These are phyloP conservation scores for Myotis yumanensis DNA, from an alignment of 2,113 vertebrate species.

Conservation along the genomic window DNA sequence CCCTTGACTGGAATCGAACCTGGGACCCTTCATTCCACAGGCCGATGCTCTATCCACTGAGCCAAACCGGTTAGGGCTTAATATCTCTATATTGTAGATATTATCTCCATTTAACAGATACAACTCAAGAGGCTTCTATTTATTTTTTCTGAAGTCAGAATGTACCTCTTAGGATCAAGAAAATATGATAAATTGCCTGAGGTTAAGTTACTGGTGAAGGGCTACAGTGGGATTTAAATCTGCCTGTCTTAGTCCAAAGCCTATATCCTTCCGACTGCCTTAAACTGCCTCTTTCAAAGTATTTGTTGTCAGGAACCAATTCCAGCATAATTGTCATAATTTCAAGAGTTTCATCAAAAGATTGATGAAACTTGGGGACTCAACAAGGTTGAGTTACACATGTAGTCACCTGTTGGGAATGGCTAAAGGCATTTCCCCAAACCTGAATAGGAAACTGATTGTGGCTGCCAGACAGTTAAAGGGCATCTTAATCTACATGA, in stretches of 20 bases:
- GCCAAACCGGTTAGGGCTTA: background rate
- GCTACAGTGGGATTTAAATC: background rate
- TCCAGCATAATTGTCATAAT: too few relatives aligned
- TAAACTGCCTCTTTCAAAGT: background rate
- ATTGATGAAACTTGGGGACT: too few relatives aligned
- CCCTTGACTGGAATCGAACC: too few relatives aligned
- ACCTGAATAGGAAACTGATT: too few relatives aligned
- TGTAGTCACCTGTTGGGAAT: too few relatives aligned
- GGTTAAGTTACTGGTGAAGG: background rate
- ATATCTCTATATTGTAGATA: background rate
- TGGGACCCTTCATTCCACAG: too few relatives aligned
- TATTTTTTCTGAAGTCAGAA: constrained; percentile 34
- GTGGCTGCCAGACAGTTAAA: too few relatives aligned
- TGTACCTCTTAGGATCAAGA: background rate
- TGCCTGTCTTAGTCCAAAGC: background rate
- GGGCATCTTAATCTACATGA: too few relatives aligned
- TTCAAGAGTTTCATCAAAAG: too few relatives aligned
- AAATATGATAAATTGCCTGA: background rate
- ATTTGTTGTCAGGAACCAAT: background rate
- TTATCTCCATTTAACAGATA: background rate
- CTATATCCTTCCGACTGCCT: background rate
- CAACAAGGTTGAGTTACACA: too few relatives aligned
- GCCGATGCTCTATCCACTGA: too few relatives aligned
- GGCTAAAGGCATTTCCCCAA: too few relatives aligned
- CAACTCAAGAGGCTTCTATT: background rate